Base-by-base conservation (phyloP, 2,113 vertebrate species). In the Psilopsiagon aurifrons region DNA sequence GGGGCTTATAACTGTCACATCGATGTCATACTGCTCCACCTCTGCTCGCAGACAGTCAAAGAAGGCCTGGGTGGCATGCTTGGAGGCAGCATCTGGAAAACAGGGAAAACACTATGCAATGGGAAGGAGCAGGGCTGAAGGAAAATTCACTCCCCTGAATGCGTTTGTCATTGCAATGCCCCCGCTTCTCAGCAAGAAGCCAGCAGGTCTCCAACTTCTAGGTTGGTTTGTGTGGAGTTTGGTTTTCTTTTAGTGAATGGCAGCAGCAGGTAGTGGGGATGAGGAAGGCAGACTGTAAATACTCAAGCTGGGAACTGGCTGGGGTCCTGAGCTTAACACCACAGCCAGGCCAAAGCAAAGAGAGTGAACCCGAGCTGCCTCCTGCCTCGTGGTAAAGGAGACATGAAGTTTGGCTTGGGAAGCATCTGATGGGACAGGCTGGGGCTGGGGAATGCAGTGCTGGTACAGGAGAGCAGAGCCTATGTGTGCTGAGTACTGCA, bases 11-110 rank as follows among this genome's bases (percentile, higher is more conserved):
- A 99, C 98, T 0, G 98, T 99, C 96, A 99, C 99, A 2, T 97
- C 90, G 1, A 99, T 98, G 46, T 97, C 95, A 2, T 98, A 97
- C 86, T 97, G 97, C 46, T 98, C 98, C 2, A 99, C 94, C 96
- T 99, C 99, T 2, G 99, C 99, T 39, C 99, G 98, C 18, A 99
- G 96, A 31, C 99, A 99, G 95, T 99, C 99, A 29, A 99, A 99
- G 97, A 99, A 99, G 13, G 99, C 99, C 97, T 99, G 99, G 52
- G 98, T 99, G 13, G 99, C 99, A 0, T 99, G 99, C 77, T 99
- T 99, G 10, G 99, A 99, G 29, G 99, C 99, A 13, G 99, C 98
- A 28, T 99, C 99, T 99, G 97, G 17, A 92, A 94, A 81, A 77
- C 23, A 71, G 75, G 64, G 55, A 52, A 33, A 54, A 31, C 31